phyloP scores from a whole-genome alignment of 2,113 vertebrate genomes.

The Noturus placidus region DNA sequence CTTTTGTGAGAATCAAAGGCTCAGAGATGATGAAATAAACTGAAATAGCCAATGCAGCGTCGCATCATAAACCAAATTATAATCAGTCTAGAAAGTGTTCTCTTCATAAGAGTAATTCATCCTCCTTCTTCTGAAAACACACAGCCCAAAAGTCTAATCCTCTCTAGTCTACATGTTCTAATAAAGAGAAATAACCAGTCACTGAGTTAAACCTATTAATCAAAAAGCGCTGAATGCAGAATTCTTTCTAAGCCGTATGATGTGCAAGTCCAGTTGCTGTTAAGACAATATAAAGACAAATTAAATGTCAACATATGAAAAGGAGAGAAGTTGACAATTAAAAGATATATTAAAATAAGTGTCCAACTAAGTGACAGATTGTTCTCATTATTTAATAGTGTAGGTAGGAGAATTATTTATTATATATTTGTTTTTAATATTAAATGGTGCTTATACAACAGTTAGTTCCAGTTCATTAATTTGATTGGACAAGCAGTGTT shows the following conservation, averaged over 20 bases:
- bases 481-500: background rate
- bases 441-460: background rate
- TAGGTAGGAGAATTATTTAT: background rate
- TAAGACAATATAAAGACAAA: background rate
- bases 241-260: background rate
- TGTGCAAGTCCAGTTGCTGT: background rate
- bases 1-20: slow-evolving; percentile 1
- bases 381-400: background rate
- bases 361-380: background rate
- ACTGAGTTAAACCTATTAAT: background rate
- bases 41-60: slow-evolving; percentile 15
- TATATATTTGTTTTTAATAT: background rate
- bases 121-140: background rate
- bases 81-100: background rate
- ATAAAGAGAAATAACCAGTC: background rate
- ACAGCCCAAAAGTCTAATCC: background rate
- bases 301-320: background rate
- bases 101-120: background rate
- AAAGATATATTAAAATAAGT: background rate
- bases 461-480: background rate
- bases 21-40: slow-evolving; percentile 48
- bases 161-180: background rate
- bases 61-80: background rate
- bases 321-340: background rate
- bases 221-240: background rate